Evolutionary conservation across 64 coral and sea anemone genomes (phyloP).

Genomic region (Pachyseris speciosa): DNA sequence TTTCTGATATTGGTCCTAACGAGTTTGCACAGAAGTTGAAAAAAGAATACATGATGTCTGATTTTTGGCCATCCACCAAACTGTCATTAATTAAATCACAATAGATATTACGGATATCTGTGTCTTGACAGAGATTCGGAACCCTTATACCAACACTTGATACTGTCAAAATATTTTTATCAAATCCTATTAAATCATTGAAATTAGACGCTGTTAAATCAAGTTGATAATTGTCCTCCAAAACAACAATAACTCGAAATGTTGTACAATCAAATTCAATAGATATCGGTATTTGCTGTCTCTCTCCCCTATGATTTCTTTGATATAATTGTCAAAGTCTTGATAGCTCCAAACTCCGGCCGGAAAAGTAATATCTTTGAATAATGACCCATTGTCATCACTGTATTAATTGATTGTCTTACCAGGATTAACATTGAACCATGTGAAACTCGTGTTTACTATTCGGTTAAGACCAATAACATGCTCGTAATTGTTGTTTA

Average conservation of each 20-base stretch:
- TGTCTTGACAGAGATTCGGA: neutral
- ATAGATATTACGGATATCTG: neutral
- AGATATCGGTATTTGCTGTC: neutral
- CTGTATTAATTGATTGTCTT: neutral
- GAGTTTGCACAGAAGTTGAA: no score
- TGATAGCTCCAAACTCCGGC: neutral
- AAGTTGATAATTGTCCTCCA: neutral
- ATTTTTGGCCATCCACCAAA: neutral
- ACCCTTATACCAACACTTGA: neutral
- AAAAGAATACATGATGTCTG: no score
- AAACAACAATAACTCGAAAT: neutral
- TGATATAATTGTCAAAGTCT: neutral
- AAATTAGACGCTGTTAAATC: neutral
- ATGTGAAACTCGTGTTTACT: neutral
- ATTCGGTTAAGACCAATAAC: neutral
- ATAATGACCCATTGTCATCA: neutral
- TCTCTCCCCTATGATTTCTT: neutral
- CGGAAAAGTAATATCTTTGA: neutral
- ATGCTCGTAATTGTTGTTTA: neutral
- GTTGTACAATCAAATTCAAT: neutral
- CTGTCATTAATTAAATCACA: neutral
- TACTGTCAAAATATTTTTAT: neutral
- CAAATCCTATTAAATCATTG: neutral
- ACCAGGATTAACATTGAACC: neutral
- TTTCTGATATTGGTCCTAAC: no score